Conservation (phyloP, 2,888 invertebrate genomes). For the Troglohyphantes excavatus region DNA sequence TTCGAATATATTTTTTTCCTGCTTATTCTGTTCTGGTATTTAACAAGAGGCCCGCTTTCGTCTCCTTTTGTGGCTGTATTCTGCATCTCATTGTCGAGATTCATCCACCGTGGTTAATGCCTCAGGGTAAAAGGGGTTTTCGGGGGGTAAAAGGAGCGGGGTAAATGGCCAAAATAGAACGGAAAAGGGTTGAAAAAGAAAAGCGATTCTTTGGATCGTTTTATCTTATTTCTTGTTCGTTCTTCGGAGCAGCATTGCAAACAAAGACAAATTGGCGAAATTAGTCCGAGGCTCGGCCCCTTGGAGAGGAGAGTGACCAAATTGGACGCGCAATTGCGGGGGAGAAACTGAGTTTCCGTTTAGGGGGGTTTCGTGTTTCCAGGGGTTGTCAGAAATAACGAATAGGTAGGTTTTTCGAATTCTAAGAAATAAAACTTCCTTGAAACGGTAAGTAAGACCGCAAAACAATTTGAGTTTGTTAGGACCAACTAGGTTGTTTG, state of each 20-base stretch:
- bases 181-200: constrained; percentile 5
- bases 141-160: neutral
- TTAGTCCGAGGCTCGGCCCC: constrained; percentile 36
- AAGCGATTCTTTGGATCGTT: constrained; percentile 11
- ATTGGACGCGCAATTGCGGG: neutral
- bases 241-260: no score
- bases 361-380: no score
- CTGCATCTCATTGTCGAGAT: constrained; percentile 48
- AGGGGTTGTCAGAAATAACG: neutral
- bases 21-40: constrained; percentile 30
- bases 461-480: constrained; percentile 9
- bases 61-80: constrained; percentile 27
- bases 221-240: constrained; percentile 10
- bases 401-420: neutral
- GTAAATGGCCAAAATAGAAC: constrained; percentile 40
- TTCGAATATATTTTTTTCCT: neutral
- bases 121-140: neutral
- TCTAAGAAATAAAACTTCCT: neutral
- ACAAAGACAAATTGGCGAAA: constrained; percentile 56
- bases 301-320: neutral
- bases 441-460: neutral
- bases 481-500: neutral
- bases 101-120: constrained; percentile 67
- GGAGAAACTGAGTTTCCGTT: no score
- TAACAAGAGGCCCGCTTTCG: constrained; percentile 51